Evolutionary conservation across 2,113 vertebrate genomes (phyloP).

Genomic region (Crotalus tigris): DNA sequence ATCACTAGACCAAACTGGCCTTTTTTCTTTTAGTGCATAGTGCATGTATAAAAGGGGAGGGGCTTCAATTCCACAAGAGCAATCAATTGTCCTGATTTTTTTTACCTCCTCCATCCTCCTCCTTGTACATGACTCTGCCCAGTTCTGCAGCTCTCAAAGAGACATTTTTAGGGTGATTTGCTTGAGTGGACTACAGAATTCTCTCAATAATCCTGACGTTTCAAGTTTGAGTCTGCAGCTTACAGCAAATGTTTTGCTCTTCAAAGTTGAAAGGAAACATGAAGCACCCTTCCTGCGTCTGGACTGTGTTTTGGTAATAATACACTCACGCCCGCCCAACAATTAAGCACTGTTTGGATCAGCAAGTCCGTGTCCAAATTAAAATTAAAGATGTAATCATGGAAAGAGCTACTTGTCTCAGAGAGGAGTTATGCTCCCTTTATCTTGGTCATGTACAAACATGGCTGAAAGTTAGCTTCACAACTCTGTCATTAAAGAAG

Average conservation of each 20-base stretch:
- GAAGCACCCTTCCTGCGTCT: background rate
- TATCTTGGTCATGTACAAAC: background rate
- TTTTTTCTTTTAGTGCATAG: background rate
- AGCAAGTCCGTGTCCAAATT: slow-evolving; percentile 18
- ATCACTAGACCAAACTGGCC: background rate
- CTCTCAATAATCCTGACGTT: background rate
- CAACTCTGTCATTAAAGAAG: background rate
- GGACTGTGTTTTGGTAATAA: slow-evolving; percentile 32
- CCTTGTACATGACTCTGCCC: background rate
- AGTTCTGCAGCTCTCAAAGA: background rate
- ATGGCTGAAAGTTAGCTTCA: background rate
- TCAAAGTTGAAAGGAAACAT: slow-evolving; percentile 4
- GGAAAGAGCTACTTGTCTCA: background rate
- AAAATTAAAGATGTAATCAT: slow-evolving; percentile 14
- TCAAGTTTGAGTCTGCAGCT: background rate
- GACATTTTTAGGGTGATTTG: background rate
- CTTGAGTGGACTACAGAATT: background rate
- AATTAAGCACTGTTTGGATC: slow-evolving; percentile 13
- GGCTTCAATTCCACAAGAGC: background rate
- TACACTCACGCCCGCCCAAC: background rate
- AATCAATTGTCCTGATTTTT: background rate
- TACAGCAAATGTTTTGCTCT: background rate
- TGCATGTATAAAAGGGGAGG: background rate
- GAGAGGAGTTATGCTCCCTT: background rate
- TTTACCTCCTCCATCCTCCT: background rate